phyloP scores from a whole-genome alignment of 1,140 invertebrate genomes.

The Archivesica marissinica region DNA sequence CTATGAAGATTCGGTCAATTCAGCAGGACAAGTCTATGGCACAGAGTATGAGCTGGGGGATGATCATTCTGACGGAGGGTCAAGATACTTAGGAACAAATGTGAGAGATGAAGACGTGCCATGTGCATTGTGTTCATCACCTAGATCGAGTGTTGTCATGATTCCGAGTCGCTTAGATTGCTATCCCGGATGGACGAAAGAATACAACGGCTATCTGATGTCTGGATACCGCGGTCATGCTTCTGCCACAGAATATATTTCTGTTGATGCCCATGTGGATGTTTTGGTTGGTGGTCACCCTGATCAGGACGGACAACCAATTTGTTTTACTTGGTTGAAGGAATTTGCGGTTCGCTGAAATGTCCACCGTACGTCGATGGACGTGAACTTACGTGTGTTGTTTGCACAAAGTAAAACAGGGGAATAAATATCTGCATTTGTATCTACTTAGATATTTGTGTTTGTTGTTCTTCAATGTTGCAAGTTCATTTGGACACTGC shows the following conservation, averaged over 20 bases:
- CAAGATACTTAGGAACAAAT: neutral
- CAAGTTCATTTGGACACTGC: too few species aligned
- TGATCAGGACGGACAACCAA: constrained; percentile 17
- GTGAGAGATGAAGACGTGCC: constrained; percentile 35
- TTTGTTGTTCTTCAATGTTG: too few species aligned
- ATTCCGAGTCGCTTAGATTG: constrained; percentile 38
- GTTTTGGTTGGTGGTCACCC: neutral
- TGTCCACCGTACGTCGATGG: neutral
- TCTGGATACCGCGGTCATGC: constrained; percentile 20
- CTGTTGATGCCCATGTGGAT: constrained; percentile 50
- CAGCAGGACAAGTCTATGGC: neutral
- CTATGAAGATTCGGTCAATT: neutral
- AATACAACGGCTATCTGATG: constrained; percentile 62
- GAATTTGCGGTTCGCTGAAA: constrained; percentile 52
- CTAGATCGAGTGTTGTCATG: constrained; percentile 20
- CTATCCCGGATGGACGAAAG: constrained; percentile 19
- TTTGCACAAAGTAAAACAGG: constrained; percentile 17
- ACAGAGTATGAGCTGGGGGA: constrained; percentile 19
- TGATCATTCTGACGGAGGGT: neutral
- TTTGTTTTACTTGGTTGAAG: constrained; percentile 55
- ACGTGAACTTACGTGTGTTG: constrained; percentile 23
- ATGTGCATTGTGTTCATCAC: constrained; percentile 19
- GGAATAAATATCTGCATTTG: too few species aligned
- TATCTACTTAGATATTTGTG: too few species aligned
- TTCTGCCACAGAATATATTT: constrained; percentile 22